phyloP scores from a whole-genome alignment of 2,888 invertebrate genomes.

The Lithophane ornitopus region DNA sequence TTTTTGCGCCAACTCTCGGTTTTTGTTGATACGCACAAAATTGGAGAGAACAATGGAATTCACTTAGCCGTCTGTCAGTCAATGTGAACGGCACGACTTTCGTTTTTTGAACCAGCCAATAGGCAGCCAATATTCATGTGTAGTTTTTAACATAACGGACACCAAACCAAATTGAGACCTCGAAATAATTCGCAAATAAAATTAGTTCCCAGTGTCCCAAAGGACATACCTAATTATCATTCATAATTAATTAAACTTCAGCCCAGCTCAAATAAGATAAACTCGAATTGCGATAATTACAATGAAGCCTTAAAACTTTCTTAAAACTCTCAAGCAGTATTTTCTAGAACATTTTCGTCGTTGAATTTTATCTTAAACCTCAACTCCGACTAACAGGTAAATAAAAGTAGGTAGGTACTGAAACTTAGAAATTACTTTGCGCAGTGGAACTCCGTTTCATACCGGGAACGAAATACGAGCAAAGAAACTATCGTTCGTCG shows the following conservation, averaged over 20 bases:
- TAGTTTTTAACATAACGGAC: background rate
- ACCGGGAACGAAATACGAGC: conserved; percentile 23
- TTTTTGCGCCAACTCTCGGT: background rate
- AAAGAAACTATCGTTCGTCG: conserved; percentile 19
- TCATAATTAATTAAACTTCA: conserved; percentile 26
- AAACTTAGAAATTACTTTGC: conserved; percentile 36
- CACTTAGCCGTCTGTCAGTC: conserved; percentile 44
- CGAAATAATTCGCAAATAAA: conserved; percentile 21
- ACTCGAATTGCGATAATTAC: conserved; percentile 8
- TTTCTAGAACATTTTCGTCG: conserved; percentile 20
- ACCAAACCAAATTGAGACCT: conserved; percentile 16
- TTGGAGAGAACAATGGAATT: conserved; percentile 41
- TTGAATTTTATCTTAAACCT: conserved; percentile 24
- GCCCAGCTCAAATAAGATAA: conserved; percentile 10
- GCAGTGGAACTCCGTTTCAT: conserved; percentile 36
- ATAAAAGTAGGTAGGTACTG: conserved; percentile 35
- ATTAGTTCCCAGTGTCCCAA: conserved; percentile 7
- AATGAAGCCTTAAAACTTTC: conserved; percentile 20
- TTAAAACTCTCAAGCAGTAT: conserved; percentile 18
- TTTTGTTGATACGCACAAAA: conserved; percentile 24
- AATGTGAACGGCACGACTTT: conserved; percentile 21
- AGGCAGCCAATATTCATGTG: conserved; percentile 4
- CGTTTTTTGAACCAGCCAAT: background rate
- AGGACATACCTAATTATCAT: conserved; percentile 22
- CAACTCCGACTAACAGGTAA: conserved; percentile 15